Conservation (phyloP, 2,888 invertebrate species). For the Venusia cambrica region DNA sequence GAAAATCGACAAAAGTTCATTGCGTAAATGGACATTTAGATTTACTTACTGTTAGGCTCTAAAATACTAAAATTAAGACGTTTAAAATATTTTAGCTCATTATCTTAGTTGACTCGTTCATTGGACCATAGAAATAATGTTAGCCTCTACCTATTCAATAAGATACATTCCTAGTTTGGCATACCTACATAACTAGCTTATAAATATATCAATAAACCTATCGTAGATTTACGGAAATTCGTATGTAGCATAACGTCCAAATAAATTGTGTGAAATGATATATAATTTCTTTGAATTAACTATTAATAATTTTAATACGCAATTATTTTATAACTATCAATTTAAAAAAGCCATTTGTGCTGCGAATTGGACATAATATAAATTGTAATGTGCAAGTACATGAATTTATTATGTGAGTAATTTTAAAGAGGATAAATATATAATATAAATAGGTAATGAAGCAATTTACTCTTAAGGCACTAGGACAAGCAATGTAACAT, state of each 20-base stretch:
- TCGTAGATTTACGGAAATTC: slow-evolving; percentile 56
- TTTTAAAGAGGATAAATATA: slow-evolving; percentile 1
- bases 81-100: slow-evolving; percentile 48
- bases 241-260: slow-evolving; percentile 61
- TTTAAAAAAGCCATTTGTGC: slow-evolving; percentile 1
- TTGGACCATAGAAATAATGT: slow-evolving; percentile 49
- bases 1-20: slow-evolving; percentile 49
- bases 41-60: slow-evolving; percentile 49
- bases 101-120: slow-evolving; percentile 45
- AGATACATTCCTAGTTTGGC: slow-evolving; percentile 50
- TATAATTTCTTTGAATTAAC: slow-evolving; percentile 57
- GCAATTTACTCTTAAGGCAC: no score
- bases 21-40: slow-evolving; percentile 47
- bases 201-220: slow-evolving; percentile 18
- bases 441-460: slow-evolving; percentile 31
- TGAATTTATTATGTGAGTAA: background rate
- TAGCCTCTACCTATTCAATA: slow-evolving; percentile 51
- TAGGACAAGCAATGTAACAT: slow-evolving; percentile 25
- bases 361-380: slow-evolving; percentile 2
- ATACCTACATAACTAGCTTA: slow-evolving; percentile 37
- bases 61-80: slow-evolving; percentile 57
- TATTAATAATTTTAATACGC: slow-evolving; percentile 13
- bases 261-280: slow-evolving; percentile 68
- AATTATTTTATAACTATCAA: slow-evolving; percentile 5
- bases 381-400: slow-evolving; percentile 2